These are phyloP conservation scores for Pomacea canaliculata DNA, from an alignment of 2,888 invertebrate genomes.

Conservation along the genomic window DNA sequence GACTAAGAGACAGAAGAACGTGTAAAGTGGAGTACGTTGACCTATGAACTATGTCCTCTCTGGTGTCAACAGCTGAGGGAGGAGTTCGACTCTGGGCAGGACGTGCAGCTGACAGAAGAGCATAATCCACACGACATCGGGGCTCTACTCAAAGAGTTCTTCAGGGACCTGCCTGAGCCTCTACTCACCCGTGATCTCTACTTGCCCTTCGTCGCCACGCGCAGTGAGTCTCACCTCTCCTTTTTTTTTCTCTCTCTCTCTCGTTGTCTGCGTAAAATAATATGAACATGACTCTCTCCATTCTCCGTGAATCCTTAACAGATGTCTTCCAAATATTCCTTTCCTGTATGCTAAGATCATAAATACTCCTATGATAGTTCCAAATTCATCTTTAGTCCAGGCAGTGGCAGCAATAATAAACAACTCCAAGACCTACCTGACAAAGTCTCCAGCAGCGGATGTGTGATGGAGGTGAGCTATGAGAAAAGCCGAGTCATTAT, in stretches of 20 bases:
- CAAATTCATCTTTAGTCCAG: no score
- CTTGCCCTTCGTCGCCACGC: constrained; percentile 89
- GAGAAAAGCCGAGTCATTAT: no score
- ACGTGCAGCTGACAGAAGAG: constrained; percentile 77
- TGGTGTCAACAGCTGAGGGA: constrained; percentile 80
- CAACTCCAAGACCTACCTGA: no score
- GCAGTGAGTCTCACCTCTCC: constrained; percentile 78
- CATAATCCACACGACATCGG: constrained; percentile 95
- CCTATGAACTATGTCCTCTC: neutral
- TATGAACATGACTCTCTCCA: no score
- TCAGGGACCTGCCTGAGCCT: constrained; percentile 92
- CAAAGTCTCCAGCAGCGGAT: no score
- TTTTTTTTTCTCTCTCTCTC: constrained; percentile 24
- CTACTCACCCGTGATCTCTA: constrained; percentile 90
- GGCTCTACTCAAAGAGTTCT: constrained; percentile 91
- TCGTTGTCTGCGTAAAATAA: constrained; percentile 18
- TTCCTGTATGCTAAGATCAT: neutral
- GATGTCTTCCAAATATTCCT: neutral
- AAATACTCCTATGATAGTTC: no score
- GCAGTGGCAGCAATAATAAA: no score
- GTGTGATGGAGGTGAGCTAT: no score
- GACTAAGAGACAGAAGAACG: no score
- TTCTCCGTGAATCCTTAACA: neutral
- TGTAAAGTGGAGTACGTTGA: no score
- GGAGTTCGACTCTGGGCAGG: constrained; percentile 84